Conservation (phyloP, 2,888 invertebrate genomes). For the Chloroclystis v-ata region DNA sequence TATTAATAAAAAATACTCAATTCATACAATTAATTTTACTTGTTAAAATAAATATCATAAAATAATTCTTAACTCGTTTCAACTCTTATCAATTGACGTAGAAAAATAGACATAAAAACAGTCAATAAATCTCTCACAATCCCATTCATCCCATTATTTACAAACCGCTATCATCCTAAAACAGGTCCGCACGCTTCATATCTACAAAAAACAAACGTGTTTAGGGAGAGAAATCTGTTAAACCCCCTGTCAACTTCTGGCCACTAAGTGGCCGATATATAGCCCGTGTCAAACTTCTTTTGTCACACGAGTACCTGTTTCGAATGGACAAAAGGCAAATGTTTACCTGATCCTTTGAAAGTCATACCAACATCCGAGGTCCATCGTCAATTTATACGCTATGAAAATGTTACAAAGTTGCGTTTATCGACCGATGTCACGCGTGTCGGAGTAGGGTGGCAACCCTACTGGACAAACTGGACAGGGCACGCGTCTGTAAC, state of each 20-base stretch:
- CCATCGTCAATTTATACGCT: constrained; percentile 61
- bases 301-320: constrained; percentile 60
- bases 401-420: constrained; percentile 39
- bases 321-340: constrained; percentile 54
- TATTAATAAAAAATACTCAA: too few relatives aligned
- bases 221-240: constrained; percentile 67
- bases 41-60: background rate
- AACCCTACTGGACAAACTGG: constrained; percentile 40
- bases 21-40: too few relatives aligned
- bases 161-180: constrained; percentile 48
- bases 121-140: constrained; percentile 43
- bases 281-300: constrained; percentile 62
- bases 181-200: constrained; percentile 61
- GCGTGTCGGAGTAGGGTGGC: constrained; percentile 32
- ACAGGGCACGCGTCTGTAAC: constrained; percentile 60
- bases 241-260: constrained; percentile 53
- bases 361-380: constrained; percentile 65
- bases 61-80: background rate
- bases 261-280: constrained; percentile 68
- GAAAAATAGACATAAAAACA: constrained; percentile 31
- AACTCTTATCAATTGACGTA: constrained; percentile 17
- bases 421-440: constrained; percentile 35
- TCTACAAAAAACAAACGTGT: constrained; percentile 48
- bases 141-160: constrained; percentile 49
- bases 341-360: constrained; percentile 52